These are phyloP conservation scores for Eurytoma adleriae DNA, from an alignment of 2,888 invertebrate genomes.

Conservation along the genomic window DNA sequence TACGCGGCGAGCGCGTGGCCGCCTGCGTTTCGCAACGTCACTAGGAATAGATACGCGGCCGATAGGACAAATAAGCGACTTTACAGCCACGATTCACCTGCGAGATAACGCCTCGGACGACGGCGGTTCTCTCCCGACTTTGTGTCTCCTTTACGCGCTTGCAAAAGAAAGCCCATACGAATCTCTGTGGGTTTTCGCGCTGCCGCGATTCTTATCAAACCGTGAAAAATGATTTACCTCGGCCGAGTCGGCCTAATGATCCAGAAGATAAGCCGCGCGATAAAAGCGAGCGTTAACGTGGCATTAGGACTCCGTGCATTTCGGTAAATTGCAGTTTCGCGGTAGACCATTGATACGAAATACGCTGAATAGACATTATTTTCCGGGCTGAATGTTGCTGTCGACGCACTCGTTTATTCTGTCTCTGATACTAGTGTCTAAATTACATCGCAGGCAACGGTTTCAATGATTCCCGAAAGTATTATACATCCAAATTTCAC, in stretches of 20 bases:
- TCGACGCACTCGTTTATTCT: neutral
- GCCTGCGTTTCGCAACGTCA: slow-evolving; percentile 45
- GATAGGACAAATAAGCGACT: slow-evolving; percentile 52
- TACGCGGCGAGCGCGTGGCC: neutral
- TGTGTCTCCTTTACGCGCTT: slow-evolving; percentile 1
- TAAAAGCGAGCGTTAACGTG: no score
- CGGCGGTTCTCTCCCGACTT: neutral
- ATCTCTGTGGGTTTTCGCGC: slow-evolving; percentile 29
- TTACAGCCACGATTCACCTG: slow-evolving; percentile 47
- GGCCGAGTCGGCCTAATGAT: slow-evolving; percentile 22
- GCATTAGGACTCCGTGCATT: neutral
- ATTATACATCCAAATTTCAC: no score
- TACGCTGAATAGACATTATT: slow-evolving; percentile 8
- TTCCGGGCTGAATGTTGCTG: neutral
- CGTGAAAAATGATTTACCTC: slow-evolving; percentile 43
- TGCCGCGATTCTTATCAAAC: slow-evolving; percentile 32
- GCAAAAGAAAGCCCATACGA: neutral
- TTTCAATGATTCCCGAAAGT: slow-evolving; percentile 41
- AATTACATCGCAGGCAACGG: no score
- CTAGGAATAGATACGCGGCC: slow-evolving; percentile 41
- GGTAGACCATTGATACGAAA: slow-evolving; percentile 26
- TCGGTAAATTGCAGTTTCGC: slow-evolving; percentile 45
- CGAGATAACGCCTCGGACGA: slow-evolving; percentile 25
- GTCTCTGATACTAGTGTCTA: neutral
- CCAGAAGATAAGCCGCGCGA: neutral